Evolutionary conservation across 2,888 invertebrate species (phyloP).

Genomic region (Apamea sordens): DNA sequence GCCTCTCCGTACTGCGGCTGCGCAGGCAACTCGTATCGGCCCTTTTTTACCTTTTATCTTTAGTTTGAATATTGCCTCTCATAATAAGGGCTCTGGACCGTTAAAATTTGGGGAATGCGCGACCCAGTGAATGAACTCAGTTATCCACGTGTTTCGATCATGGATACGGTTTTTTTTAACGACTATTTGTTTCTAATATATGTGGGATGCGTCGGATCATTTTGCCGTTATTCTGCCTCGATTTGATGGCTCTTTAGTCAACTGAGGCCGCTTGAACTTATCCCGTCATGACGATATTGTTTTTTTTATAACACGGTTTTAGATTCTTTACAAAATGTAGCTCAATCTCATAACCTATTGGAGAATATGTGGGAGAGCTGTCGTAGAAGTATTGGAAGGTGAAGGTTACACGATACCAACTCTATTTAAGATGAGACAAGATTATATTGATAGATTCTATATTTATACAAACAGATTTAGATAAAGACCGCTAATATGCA

Average conservation of each 20-base stretch:
- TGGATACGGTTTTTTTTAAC: slow-evolving; percentile 69
- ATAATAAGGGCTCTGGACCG: slow-evolving; percentile 84
- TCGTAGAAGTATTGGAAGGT: neutral
- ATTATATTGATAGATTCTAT: neutral
- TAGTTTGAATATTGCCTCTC: slow-evolving; percentile 86
- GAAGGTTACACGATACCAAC: neutral
- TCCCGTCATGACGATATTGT: too few species aligned
- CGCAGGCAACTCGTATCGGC: slow-evolving; percentile 78
- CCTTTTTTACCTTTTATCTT: slow-evolving; percentile 84
- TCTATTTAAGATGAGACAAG: neutral
- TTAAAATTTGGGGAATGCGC: slow-evolving; percentile 79
- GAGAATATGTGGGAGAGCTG: neutral
- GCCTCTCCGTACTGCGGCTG: slow-evolving; percentile 72
- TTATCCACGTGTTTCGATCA: slow-evolving; percentile 75
- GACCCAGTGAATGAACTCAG: slow-evolving; percentile 82
- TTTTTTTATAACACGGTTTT: neutral
- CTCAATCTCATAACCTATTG: neutral
- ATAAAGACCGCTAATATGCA: neutral
- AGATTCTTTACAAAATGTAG: neutral
- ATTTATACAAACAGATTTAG: neutral
- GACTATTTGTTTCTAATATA: slow-evolving; percentile 63
- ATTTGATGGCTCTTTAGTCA: too few species aligned
- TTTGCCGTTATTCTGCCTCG: slow-evolving; percentile 30
- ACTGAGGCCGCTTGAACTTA: too few species aligned
- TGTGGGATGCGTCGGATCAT: slow-evolving; percentile 33